phyloP scores from a whole-genome alignment of 2,113 vertebrate species.

The Gallinago undulata region DNA sequence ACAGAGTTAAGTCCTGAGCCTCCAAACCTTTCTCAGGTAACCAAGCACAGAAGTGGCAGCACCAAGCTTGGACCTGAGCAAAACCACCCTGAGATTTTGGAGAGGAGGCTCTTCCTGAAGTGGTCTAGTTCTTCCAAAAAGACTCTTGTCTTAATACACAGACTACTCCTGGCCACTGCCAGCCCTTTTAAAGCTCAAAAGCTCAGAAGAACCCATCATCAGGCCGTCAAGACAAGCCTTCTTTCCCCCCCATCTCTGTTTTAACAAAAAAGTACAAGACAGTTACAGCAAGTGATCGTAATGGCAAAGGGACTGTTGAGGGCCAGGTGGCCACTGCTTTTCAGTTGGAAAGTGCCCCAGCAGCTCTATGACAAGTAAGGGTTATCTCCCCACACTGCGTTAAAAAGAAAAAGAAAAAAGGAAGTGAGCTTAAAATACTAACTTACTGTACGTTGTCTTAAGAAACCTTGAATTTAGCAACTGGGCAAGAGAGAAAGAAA shows the following conservation, averaged over 20 bases:
- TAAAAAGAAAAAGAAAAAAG: not conserved
- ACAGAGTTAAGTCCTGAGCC: not conserved
- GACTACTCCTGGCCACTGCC: not conserved
- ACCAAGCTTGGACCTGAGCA: not conserved
- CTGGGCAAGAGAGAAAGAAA: not conserved
- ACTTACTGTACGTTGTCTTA: not conserved
- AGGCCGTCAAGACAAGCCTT: not conserved
- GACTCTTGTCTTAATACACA: not conserved
- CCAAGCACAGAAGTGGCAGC: not conserved
- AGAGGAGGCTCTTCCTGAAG: not conserved
- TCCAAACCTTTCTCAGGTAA: not conserved
- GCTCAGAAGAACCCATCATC: not conserved
- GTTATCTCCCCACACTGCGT: not conserved
- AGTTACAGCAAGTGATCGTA: fast-evolving
- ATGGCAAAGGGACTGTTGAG: not conserved
- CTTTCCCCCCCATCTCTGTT: not conserved
- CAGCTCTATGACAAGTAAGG: not conserved
- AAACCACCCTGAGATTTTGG: not conserved
- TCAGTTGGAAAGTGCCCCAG: not conserved
- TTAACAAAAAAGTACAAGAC: not conserved
- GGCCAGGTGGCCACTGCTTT: fast-evolving
- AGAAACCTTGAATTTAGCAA: not conserved
- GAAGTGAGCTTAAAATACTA: not conserved
- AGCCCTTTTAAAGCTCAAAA: not conserved
- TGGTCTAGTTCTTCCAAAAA: not conserved